Conservation (phyloP, 1,140 invertebrate genomes). For the Ruditapes philippinarum region DNA sequence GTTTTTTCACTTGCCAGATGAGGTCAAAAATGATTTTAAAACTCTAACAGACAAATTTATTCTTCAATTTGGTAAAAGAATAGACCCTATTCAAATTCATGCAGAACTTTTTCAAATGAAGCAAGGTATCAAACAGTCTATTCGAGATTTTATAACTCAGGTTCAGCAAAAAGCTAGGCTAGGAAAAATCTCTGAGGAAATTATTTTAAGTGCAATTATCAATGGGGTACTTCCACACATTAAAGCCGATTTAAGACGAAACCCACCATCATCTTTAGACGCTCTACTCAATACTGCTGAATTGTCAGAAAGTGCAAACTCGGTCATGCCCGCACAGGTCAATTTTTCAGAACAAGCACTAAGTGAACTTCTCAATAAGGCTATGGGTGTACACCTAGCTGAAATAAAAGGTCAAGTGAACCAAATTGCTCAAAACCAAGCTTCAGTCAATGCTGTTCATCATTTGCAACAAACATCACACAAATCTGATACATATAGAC, state of each 20-base stretch:
- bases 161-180: neutral
- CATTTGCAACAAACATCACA: neutral
- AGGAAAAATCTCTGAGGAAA: neutral
- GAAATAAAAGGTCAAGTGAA: neutral
- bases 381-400: neutral
- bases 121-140: neutral
- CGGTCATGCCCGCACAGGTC: neutral
- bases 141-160: neutral
- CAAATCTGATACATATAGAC: neutral
- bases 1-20: neutral
- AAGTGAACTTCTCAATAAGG: neutral
- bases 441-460: neutral
- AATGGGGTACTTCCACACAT: conserved; percentile 9
- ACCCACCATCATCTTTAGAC: neutral
- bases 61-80: conserved; percentile 22
- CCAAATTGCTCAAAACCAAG: neutral
- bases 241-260: conserved; percentile 10
- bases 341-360: conserved; percentile 5
- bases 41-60: neutral
- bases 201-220: neutral
- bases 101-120: conserved; percentile 19
- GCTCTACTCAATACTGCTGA: neutral
- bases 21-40: neutral
- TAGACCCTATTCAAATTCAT: conserved; percentile 11
- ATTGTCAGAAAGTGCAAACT: conserved; percentile 27